phyloP scores from a whole-genome alignment of 2,888 invertebrate species.

The Lacanobia wlatinum region DNA sequence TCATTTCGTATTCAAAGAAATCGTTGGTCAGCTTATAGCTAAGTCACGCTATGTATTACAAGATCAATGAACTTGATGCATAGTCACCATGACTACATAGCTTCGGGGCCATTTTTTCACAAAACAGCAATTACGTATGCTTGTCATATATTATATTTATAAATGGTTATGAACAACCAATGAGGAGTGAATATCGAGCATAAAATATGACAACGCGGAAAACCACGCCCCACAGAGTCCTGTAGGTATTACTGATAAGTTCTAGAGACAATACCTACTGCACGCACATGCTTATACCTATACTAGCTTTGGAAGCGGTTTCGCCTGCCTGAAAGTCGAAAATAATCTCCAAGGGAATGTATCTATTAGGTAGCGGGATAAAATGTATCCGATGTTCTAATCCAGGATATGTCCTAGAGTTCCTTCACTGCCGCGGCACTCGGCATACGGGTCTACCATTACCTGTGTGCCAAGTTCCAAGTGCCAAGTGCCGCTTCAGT shows the following conservation, averaged over 20 bases:
- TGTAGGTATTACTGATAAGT: slow-evolving; percentile 44
- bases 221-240: slow-evolving; percentile 50
- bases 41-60: background rate
- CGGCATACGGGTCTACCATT: too few relatives aligned
- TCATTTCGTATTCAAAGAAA: background rate
- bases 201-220: slow-evolving; percentile 26
- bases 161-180: slow-evolving; percentile 7
- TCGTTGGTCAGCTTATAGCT: background rate
- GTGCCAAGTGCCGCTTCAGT: background rate
- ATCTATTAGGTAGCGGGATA: background rate
- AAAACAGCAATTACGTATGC: slow-evolving; percentile 25
- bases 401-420: background rate
- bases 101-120: background rate
- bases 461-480: too few relatives aligned
- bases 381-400: background rate
- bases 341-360: background rate
- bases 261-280: slow-evolving; percentile 19
- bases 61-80: slow-evolving; percentile 1
- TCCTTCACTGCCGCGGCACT: too few relatives aligned
- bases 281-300: background rate
- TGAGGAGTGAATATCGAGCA: slow-evolving; percentile 16
- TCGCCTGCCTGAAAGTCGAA: background rate
- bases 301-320: background rate
- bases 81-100: background rate
- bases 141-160: slow-evolving; percentile 14